A percentile compares a stretch with the other conserved stretches of the same genome.
These are phyloP conservation scores for Cynodonichthys magdalenae DNA, from an alignment of 2,797 vertebrate genomes.

Conservation along the genomic window DNA sequence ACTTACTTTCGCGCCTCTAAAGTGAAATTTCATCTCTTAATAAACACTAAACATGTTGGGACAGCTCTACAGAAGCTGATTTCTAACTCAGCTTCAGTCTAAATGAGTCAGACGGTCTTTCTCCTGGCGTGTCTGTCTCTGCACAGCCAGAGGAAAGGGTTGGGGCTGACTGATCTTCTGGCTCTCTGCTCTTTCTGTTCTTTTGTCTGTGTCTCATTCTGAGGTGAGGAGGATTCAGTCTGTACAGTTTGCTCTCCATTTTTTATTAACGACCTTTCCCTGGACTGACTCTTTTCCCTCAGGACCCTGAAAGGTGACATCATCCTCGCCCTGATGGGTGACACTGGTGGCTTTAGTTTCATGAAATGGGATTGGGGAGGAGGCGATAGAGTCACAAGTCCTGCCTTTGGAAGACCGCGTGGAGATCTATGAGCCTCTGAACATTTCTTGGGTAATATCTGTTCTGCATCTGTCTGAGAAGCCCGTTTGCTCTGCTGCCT, in stretches of 20 bases:
- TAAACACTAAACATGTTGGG: not conserved
- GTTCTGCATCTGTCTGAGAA: slow-evolving; percentile 13
- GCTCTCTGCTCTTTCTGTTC: slow-evolving; percentile 68
- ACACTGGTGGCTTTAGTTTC: slow-evolving; percentile 66
- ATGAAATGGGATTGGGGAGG: slow-evolving; percentile 15
- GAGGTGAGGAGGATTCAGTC: slow-evolving; percentile 10
- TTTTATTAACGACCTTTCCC: slow-evolving; percentile 74
- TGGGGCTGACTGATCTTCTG: slow-evolving; percentile 62
- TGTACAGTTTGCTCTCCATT: slow-evolving; percentile 2
- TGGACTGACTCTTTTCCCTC: slow-evolving; percentile 86
- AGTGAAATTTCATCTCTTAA: not conserved
- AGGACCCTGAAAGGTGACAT: slow-evolving; percentile 79
- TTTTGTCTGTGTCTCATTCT: slow-evolving; percentile 57
- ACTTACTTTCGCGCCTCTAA: not conserved
- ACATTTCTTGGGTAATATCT: not conserved
- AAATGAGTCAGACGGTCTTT: slow-evolving; percentile 40
- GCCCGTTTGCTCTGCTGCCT: slow-evolving; percentile 14
- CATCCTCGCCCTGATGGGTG: slow-evolving; percentile 71
- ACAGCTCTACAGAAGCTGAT: not conserved
- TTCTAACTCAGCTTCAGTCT: not conserved
- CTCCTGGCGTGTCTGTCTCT: slow-evolving; percentile 79
- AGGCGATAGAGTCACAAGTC: slow-evolving; percentile 7
- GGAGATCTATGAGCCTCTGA: not conserved
- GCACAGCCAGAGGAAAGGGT: slow-evolving; percentile 76
- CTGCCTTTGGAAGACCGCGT: not conserved